Conservation (phyloP, 2,888 invertebrate species). For the Scaptomyza polygonia region DNA sequence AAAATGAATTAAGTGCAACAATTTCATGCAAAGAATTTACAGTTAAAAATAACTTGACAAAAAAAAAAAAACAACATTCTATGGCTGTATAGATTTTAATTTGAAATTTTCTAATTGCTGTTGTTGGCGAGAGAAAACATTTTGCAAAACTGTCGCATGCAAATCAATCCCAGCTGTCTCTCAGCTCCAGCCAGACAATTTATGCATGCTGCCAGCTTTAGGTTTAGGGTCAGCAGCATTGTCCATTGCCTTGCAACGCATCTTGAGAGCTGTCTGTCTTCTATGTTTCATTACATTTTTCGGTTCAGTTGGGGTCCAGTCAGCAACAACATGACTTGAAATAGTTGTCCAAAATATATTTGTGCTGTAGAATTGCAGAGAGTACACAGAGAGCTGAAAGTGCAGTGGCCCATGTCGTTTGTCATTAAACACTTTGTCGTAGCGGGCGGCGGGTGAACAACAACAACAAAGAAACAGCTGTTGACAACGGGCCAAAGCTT, state of each 20-base stretch:
- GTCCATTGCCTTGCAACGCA: constrained; percentile 41
- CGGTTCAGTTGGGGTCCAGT: constrained; percentile 18
- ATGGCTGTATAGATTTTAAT: constrained; percentile 65
- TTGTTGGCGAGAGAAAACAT: constrained; percentile 27
- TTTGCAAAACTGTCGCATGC: constrained; percentile 74
- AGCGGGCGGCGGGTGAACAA: constrained; percentile 10
- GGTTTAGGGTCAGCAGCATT: constrained; percentile 44
- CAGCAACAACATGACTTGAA: constrained; percentile 27
- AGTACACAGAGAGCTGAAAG: constrained; percentile 18
- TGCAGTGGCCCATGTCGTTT: constrained; percentile 73
- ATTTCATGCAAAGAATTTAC: constrained; percentile 20
- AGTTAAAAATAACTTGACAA: constrained; percentile 42
- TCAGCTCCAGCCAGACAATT: constrained; percentile 61
- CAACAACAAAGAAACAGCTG: constrained; percentile 67
- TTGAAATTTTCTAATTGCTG: constrained; percentile 66
- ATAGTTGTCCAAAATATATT: constrained; percentile 16
- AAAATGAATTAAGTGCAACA: constrained; percentile 25
- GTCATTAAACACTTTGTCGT: constrained; percentile 73
- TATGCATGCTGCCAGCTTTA: constrained; percentile 61
- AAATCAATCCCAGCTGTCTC: constrained; percentile 77
- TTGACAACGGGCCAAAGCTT: constrained; percentile 76
- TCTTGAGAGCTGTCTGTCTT: constrained; percentile 40
- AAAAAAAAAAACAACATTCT: constrained; percentile 40
- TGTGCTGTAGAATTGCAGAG: constrained; percentile 14
- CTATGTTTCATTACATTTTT: constrained; percentile 74